These are phyloP conservation scores for Pachycephala philippinensis DNA, from an alignment of 2,113 vertebrate genomes.

Conservation along the genomic window DNA sequence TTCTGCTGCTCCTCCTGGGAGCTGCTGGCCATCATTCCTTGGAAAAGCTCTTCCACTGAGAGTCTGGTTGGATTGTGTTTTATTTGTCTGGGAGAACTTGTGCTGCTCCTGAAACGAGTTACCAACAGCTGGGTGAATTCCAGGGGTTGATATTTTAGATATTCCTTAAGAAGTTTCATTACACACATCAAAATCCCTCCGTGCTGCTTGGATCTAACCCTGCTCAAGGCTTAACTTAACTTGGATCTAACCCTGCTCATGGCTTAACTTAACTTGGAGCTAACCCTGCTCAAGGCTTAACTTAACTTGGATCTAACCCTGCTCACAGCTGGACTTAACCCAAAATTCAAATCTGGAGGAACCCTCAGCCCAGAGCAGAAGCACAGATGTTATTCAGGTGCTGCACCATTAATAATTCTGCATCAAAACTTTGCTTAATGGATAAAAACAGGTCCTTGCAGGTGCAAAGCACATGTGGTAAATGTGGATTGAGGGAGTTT, in stretches of 20 bases:
- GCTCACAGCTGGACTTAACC: neutral
- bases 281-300: too few relatives aligned
- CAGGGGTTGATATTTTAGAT: neutral
- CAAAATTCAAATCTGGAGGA: neutral
- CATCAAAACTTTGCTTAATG: neutral
- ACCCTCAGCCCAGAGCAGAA: neutral
- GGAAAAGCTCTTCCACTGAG: neutral
- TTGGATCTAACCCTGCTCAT: neutral
- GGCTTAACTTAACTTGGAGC: neutral
- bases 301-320: neutral
- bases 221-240: neutral
- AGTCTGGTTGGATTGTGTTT: neutral
- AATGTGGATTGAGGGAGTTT: slow-evolving; percentile 34
- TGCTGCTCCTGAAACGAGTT: slow-evolving; percentile 48
- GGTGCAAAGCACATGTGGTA: neutral
- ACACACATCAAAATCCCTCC: neutral
- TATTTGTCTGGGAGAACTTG: neutral
- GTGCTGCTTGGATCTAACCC: neutral
- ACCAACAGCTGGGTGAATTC: neutral
- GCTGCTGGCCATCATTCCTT: neutral
- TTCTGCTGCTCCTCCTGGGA: neutral
- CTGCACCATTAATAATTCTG: neutral
- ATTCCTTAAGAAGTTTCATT: rapidly evolving
- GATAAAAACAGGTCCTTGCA: neutral
- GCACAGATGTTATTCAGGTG: neutral